These are phyloP conservation scores for Acleris cristana DNA, from an alignment of 2,888 invertebrate genomes.

Conservation along the genomic window DNA sequence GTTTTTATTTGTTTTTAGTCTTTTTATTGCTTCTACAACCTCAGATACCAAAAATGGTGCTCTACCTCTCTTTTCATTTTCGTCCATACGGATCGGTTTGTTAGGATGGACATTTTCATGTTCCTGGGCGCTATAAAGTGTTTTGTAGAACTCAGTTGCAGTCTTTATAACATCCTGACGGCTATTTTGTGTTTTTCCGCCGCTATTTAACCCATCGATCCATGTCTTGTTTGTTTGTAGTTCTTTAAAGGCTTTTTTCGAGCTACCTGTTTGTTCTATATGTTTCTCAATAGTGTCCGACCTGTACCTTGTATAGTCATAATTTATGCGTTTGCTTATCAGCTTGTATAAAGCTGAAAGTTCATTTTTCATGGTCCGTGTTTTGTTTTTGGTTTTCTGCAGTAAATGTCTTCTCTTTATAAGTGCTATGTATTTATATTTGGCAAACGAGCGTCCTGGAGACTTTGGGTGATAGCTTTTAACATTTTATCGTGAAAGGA, in stretches of 20 bases:
- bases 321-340: conserved; percentile 31
- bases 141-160: conserved; percentile 31
- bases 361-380: conserved; percentile 31
- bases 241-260: conserved; percentile 31
- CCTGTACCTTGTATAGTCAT: conserved; percentile 31
- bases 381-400: conserved; percentile 24
- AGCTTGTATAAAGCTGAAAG: conserved; percentile 32
- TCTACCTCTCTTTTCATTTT: not conserved
- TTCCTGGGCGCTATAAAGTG: conserved; percentile 11
- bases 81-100: not conserved
- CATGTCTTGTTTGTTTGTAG: conserved; percentile 24
- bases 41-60: conserved; percentile 1
- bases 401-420: conserved; percentile 20
- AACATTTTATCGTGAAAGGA: conserved; percentile 25
- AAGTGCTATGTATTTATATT: conserved; percentile 13
- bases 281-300: conserved; percentile 26
- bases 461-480: conserved; percentile 12
- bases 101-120: not conserved
- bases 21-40: conserved; percentile 15
- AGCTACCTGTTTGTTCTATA: conserved; percentile 20
- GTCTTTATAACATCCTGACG: conserved; percentile 13
- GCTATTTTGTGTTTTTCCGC: not conserved
- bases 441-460: not conserved
- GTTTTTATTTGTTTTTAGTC: conserved; percentile 24
- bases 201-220: conserved; percentile 28